Percentiles rank a stretch among this genome's conserved stretches.
Conservation (phyloP, 37 sponge, comb jelly and placozoan genomes). For the Chondrilla cf. caribensis region DNA sequence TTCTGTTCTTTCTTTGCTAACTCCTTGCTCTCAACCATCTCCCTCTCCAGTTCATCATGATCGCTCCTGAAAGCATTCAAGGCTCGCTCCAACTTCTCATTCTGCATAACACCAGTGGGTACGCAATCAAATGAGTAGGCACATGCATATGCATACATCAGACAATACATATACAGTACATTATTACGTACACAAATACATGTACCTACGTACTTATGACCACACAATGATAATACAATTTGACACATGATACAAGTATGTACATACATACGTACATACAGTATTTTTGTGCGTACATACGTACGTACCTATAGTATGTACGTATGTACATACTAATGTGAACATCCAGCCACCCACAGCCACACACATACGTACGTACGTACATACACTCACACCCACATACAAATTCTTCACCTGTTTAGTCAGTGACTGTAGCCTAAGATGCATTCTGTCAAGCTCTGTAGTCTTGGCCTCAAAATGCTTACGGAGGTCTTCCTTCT, state of each 20-base stretch:
- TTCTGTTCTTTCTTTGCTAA: constrained; percentile 18
- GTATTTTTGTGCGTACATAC: neutral
- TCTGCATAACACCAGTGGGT: too few relatives aligned
- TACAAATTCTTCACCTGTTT: neutral
- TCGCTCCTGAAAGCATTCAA: constrained; percentile 45
- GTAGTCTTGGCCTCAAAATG: neutral
- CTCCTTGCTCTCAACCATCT: constrained; percentile 30
- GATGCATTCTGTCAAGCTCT: neutral
- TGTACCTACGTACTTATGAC: neutral
- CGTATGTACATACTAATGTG: neutral
- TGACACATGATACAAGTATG: neutral
- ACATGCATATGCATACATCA: neutral
- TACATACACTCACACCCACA: too few relatives aligned
- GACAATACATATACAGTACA: neutral
- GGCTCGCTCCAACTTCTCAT: constrained; percentile 45
- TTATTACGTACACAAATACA: neutral
- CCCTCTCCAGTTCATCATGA: constrained; percentile 60
- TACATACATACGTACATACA: neutral
- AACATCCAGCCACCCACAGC: too few relatives aligned
- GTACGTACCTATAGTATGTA: neutral
- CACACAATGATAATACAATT: neutral
- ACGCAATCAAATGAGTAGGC: neutral
- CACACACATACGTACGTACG: too few relatives aligned
- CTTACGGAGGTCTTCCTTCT: neutral
- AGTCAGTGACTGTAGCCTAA: neutral